phyloP scores from a whole-genome alignment of 2,888 invertebrate genomes.

The Tricholauxania praeusta region DNA sequence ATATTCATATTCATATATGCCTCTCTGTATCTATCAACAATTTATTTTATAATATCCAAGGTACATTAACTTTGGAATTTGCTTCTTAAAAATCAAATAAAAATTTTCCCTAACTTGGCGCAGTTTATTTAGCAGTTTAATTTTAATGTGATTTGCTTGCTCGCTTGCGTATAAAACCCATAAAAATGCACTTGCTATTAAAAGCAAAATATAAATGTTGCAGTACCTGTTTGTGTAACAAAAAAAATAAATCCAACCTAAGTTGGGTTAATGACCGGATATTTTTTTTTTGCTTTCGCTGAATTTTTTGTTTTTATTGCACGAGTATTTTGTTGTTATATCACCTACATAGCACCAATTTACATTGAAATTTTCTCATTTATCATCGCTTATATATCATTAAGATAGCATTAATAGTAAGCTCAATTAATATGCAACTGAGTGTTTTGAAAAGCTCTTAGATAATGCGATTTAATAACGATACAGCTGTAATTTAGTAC shows the following conservation, averaged over 20 bases:
- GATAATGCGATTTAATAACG: too few relatives aligned
- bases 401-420: neutral
- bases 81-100: neutral
- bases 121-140: neutral
- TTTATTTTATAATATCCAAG: too few relatives aligned
- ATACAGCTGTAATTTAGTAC: too few relatives aligned
- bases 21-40: too few relatives aligned
- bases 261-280: constrained; percentile 13
- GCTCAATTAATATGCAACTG: neutral
- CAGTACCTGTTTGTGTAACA: neutral
- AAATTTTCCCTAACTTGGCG: constrained; percentile 3
- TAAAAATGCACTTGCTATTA: constrained; percentile 18
- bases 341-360: too few relatives aligned
- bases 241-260: constrained; percentile 3
- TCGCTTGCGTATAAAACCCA: constrained; percentile 18
- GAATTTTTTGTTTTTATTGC: neutral
- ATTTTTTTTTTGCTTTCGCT: neutral
- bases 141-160: too few relatives aligned
- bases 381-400: neutral
- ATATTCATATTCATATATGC: too few relatives aligned
- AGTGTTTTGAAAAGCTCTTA: constrained; percentile 3
- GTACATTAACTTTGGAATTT: too few relatives aligned
- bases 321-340: too few relatives aligned
- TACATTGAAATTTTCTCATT: neutral
- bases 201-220: neutral